A percentile compares a stretch with the other conserved stretches of the same genome.
phyloP scores from a whole-genome alignment of 2,797 vertebrate species.

The Spinus pinus region DNA sequence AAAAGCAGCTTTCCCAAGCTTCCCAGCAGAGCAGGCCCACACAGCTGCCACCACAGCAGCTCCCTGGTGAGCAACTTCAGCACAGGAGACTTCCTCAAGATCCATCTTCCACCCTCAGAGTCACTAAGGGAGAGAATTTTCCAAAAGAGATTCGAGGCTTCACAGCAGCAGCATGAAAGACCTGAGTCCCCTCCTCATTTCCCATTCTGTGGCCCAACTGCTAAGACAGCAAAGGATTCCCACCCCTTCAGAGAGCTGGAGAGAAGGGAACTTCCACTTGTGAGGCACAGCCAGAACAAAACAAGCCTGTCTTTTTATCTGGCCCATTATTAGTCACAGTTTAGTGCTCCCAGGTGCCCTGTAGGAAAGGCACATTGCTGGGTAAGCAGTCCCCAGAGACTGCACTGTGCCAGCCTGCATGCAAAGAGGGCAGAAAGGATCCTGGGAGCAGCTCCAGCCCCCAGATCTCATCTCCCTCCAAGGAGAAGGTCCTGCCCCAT shows the following conservation, averaged over 20 bases:
- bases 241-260: not conserved
- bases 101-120: not conserved
- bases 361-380: constrained; percentile 4
- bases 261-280: constrained; percentile 34
- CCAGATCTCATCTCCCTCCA: not conserved
- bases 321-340: not conserved
- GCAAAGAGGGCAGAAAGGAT: not conserved
- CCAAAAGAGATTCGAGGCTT: not conserved
- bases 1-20: not conserved
- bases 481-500: not conserved
- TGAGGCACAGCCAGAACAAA: constrained; percentile 36
- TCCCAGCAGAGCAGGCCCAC: not conserved
- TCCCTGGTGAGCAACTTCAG: not conserved
- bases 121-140: not conserved
- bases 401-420: not conserved
- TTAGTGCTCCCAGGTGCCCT: constrained; percentile 34
- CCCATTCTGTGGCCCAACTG: not conserved
- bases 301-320: constrained; percentile 9
- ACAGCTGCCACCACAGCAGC: not conserved
- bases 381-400: not conserved
- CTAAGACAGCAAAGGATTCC: not conserved
- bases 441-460: not conserved
- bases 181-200: not conserved
- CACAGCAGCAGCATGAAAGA: not conserved
- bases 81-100: not conserved